Conservation (phyloP, 1,140 invertebrate species). For the Drosophila lacertosa region DNA sequence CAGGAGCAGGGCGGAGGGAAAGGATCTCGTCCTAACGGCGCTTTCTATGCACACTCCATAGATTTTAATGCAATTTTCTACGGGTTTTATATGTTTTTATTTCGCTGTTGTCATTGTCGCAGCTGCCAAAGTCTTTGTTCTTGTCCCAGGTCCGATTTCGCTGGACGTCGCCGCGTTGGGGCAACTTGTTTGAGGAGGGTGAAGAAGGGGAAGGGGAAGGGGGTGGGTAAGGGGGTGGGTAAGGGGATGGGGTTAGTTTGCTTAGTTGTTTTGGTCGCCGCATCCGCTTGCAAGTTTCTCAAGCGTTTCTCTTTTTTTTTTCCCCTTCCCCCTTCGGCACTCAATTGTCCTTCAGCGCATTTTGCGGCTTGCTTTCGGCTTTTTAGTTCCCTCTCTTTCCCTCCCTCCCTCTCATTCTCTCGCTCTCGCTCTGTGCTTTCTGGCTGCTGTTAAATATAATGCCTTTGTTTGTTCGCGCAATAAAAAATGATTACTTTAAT, state of each 20-base stretch:
- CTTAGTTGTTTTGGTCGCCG: conserved; percentile 55
- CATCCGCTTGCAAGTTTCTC: conserved; percentile 64
- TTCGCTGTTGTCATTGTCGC: conserved; percentile 75
- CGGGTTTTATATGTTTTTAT: conserved; percentile 76
- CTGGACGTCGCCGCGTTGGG: too few relatives aligned
- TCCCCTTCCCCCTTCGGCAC: conserved; percentile 63
- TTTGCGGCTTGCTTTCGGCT: conserved; percentile 54
- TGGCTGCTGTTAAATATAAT: conserved; percentile 72
- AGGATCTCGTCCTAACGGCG: conserved; percentile 24
- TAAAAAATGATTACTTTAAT: conserved; percentile 83
- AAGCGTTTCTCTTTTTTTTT: too few relatives aligned
- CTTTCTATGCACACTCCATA: conserved; percentile 81
- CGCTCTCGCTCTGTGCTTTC: conserved; percentile 8
- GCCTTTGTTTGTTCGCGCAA: conserved; percentile 80
- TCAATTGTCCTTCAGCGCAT: conserved; percentile 79
- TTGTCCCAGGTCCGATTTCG: conserved; percentile 49
- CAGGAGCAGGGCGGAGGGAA: neutral
- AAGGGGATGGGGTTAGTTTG: conserved; percentile 43
- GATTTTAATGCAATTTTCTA: conserved; percentile 83
- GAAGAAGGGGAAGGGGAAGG: too few relatives aligned
- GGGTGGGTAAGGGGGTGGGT: too few relatives aligned
- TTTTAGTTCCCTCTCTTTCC: conserved; percentile 22
- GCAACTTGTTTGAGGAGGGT: too few relatives aligned
- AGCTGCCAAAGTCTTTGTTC: conserved; percentile 82
- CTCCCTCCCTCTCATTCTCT: conserved; percentile 27